Evolutionary conservation across 2,797 vertebrate genomes (phyloP).

Genomic region (Myiotriccus ornatus): DNA sequence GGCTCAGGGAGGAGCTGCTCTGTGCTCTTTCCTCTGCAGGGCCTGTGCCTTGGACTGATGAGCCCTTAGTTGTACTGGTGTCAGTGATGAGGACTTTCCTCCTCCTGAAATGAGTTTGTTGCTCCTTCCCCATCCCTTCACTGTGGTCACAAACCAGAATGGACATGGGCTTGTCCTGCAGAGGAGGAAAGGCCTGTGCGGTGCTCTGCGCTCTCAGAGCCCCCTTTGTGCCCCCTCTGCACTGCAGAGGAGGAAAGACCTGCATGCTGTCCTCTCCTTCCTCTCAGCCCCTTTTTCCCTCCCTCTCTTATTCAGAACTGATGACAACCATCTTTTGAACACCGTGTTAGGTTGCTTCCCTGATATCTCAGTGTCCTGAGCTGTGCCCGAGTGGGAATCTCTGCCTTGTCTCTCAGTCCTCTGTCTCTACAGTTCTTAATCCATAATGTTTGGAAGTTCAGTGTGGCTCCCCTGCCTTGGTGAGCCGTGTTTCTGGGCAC

Average conservation of each 20-base stretch:
- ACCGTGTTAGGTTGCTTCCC: background rate
- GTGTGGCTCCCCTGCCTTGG: background rate
- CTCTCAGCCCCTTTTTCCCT: background rate
- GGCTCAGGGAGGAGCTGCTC: background rate
- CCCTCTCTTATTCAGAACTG: background rate
- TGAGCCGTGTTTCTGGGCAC: accelerated
- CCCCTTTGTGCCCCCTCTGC: background rate
- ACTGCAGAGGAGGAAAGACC: background rate
- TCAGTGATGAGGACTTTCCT: background rate
- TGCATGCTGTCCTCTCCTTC: background rate
- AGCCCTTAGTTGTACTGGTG: background rate
- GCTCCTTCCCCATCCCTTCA: background rate
- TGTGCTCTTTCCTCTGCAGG: background rate
- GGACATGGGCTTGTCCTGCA: background rate
- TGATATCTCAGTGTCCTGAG: background rate
- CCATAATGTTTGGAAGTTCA: accelerated
- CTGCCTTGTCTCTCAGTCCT: background rate
- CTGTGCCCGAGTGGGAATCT: background rate
- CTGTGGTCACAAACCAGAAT: background rate
- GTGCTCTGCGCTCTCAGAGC: background rate
- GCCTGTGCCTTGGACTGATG: background rate
- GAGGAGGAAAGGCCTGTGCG: background rate
- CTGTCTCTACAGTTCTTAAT: background rate
- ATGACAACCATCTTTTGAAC: background rate
- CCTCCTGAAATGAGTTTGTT: background rate